phyloP scores from a whole-genome alignment of 1,140 invertebrate species.

The Musca vetustissima region DNA sequence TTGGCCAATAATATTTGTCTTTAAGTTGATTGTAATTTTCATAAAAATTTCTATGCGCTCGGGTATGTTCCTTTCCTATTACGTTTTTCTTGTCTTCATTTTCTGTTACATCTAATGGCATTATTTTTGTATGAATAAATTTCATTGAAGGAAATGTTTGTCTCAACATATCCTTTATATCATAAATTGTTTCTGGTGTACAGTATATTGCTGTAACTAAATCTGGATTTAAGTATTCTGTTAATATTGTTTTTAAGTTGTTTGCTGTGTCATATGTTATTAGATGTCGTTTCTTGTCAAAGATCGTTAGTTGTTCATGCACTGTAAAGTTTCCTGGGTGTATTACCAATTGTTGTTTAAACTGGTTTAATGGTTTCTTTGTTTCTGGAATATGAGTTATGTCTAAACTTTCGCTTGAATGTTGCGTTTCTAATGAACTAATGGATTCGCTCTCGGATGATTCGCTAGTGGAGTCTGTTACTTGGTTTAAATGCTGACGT shows the following conservation, averaged over 20 bases:
- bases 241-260: conserved; percentile 8
- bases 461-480: neutral
- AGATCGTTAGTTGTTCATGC: neutral
- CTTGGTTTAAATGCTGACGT: conserved; percentile 15
- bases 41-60: conserved; percentile 26
- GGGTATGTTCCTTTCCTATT: conserved; percentile 22
- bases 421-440: neutral
- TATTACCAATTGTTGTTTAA: conserved; percentile 19
- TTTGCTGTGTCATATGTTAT: neutral
- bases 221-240: neutral
- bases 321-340: neutral
- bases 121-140: neutral
- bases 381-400: neutral
- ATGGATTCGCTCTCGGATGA: neutral
- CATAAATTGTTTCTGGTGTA: conserved; percentile 15
- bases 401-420: neutral
- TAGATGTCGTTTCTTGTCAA: conserved; percentile 6
- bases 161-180: conserved; percentile 13
- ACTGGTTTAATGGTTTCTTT: conserved; percentile 12
- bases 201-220: conserved; percentile 7
- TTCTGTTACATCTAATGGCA: conserved; percentile 6
- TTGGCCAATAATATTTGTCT: conserved; percentile 26
- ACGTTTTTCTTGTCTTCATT: conserved; percentile 18
- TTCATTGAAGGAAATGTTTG: neutral
- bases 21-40: conserved; percentile 22